These are phyloP conservation scores for Aradophagus sp. DNA, from an alignment of 1,140 invertebrate species.

Conservation along the genomic window DNA sequence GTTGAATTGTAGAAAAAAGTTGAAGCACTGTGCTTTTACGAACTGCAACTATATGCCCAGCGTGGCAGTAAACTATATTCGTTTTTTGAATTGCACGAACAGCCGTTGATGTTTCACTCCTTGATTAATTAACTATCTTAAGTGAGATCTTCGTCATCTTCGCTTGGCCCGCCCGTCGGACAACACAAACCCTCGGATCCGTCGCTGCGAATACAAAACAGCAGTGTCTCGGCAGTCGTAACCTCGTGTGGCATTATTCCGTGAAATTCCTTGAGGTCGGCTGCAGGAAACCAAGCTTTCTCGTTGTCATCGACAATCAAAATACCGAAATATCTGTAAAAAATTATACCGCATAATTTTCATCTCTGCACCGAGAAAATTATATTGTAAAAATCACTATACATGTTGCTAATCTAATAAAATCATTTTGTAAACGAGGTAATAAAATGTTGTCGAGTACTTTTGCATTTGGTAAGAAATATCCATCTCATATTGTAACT, in stretches of 20 bases:
- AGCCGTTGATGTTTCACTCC: conserved; percentile 31
- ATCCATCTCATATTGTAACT: too few species aligned
- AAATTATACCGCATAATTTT: too few species aligned
- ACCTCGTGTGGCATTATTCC: conserved; percentile 88
- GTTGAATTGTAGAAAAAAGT: conserved; percentile 51
- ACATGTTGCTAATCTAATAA: too few species aligned
- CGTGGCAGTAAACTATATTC: conserved; percentile 50
- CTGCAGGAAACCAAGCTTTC: conserved; percentile 92
- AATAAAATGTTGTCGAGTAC: too few species aligned
- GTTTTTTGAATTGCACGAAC: too few species aligned
- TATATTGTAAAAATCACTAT: too few species aligned
- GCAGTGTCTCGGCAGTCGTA: conserved; percentile 83
- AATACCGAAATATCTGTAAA: conserved; percentile 82
- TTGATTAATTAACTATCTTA: conserved; percentile 60
- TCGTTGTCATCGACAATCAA: conserved; percentile 91
- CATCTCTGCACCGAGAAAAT: too few species aligned
- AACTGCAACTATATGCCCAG: conserved; percentile 55
- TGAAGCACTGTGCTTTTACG: conserved; percentile 54
- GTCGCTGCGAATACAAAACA: conserved; percentile 90
- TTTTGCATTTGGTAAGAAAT: too few species aligned
- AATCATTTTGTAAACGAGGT: too few species aligned
- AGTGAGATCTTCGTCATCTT: conserved; percentile 76
- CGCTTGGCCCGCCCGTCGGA: conserved; percentile 80
- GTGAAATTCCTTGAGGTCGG: conserved; percentile 91
- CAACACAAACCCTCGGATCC: conserved; percentile 88